phyloP scores from a whole-genome alignment of 1,140 invertebrate species.

The Episyrphus balteatus region DNA sequence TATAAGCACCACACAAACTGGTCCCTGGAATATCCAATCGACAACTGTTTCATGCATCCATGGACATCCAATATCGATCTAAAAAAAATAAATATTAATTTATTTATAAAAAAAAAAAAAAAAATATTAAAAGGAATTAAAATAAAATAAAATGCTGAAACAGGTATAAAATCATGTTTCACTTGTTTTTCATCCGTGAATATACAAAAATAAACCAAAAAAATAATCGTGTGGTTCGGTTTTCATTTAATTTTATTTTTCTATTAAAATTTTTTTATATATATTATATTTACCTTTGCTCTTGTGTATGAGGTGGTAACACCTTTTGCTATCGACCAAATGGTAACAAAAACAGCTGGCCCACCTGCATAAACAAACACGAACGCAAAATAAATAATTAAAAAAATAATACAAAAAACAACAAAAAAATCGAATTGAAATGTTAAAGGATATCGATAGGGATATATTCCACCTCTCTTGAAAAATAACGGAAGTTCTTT shows the following conservation, averaged over 20 bases:
- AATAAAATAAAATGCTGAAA: not conserved
- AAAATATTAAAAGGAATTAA: not conserved
- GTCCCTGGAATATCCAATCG: conserved; percentile 72
- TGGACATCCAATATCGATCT: conserved; percentile 40
- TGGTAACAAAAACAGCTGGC: conserved; percentile 53
- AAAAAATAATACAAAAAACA: too few relatives aligned
- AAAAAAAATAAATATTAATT: not conserved
- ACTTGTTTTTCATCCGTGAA: conserved; percentile 2
- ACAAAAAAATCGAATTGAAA: too few relatives aligned
- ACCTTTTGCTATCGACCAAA: conserved; percentile 56
- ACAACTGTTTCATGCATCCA: conserved; percentile 61
- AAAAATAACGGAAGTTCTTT: too few relatives aligned
- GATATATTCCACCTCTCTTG: too few relatives aligned
- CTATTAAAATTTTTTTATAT: too few relatives aligned
- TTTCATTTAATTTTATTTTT: too few relatives aligned
- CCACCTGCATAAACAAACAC: conserved; percentile 42
- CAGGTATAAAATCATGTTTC: not conserved
- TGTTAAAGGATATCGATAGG: too few relatives aligned
- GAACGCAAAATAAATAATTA: too few relatives aligned
- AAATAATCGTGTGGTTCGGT: not conserved
- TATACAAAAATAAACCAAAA: not conserved
- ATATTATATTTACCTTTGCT: not conserved
- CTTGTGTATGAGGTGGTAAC: conserved; percentile 34
- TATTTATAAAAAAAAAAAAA: not conserved
- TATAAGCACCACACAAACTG: conserved; percentile 59